A percentile compares a stretch with the other conserved stretches of the same genome.
Evolutionary conservation across 35 echinoderm and acorn worm species (phyloP).

Genomic region (Antedon bifida): DNA sequence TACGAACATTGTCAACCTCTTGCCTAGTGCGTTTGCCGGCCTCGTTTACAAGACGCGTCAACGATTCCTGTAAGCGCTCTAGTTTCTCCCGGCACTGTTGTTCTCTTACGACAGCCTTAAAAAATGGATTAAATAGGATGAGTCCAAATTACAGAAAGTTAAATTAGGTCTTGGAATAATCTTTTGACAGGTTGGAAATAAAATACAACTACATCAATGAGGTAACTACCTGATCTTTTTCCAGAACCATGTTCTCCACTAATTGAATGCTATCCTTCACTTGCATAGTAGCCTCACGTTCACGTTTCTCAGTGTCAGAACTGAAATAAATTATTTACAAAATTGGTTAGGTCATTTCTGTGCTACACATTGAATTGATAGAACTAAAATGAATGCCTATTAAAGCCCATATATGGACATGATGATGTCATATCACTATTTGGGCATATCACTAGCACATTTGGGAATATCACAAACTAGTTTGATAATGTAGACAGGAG

Average conservation of each 20-base stretch:
- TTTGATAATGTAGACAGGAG: no score
- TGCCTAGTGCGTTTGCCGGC: slow-evolving; percentile 65
- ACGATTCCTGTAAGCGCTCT: slow-evolving; percentile 39
- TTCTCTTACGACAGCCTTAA: slow-evolving; percentile 67
- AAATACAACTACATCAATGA: no score
- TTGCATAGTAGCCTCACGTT: slow-evolving; percentile 80
- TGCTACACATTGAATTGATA: no score
- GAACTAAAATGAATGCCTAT: neutral
- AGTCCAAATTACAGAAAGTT: no score
- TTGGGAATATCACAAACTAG: no score
- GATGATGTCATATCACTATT: no score
- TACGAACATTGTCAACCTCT: slow-evolving; percentile 77
- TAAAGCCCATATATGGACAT: no score
- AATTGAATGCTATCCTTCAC: slow-evolving; percentile 95
- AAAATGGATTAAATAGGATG: neutral
- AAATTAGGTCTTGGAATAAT: neutral
- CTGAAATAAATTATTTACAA: slow-evolving; percentile 15
- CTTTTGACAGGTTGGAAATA: neutral
- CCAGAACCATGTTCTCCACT: slow-evolving; percentile 74
- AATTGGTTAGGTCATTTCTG: neutral
- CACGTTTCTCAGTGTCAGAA: slow-evolving; percentile 49
- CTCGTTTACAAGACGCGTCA: slow-evolving; percentile 68
- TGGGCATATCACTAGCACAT: no score
- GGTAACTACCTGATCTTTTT: slow-evolving; percentile 98
- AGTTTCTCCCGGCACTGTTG: slow-evolving; percentile 66